Percentiles rank a stretch among this genome's conserved stretches.
Conservation (phyloP, 2,888 invertebrate species). For the Choristoneura rosaceana region DNA sequence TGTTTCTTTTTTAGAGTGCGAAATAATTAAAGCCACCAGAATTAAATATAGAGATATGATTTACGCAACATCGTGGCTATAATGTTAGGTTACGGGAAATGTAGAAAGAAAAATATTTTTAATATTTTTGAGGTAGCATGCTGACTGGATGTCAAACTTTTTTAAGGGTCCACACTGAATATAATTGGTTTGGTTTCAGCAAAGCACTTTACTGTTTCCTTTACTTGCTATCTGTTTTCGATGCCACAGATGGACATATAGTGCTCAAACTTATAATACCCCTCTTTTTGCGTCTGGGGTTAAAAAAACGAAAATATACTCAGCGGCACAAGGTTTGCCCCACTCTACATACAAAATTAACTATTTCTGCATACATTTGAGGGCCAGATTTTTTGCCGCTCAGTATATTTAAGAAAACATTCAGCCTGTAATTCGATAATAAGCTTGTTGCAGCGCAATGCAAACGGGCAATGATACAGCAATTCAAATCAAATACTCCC, state of each 20-base stretch:
- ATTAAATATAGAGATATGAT: conserved; percentile 1
- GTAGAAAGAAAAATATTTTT: neutral
- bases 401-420: neutral
- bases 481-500: conserved; percentile 73
- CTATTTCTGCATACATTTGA: too few relatives aligned
- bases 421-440: neutral
- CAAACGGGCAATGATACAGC: conserved; percentile 60
- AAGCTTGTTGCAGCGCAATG: conserved; percentile 13
- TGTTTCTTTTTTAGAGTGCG: conserved; percentile 25
- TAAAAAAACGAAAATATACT: too few relatives aligned
- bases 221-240: too few relatives aligned
- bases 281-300: too few relatives aligned
- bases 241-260: too few relatives aligned
- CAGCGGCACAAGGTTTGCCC: too few relatives aligned
- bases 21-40: conserved; percentile 19
- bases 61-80: neutral
- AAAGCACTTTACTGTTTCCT: too few relatives aligned
- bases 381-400: too few relatives aligned
- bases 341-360: too few relatives aligned
- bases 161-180: neutral
- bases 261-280: too few relatives aligned
- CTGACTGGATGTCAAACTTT: neutral
- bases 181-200: too few relatives aligned
- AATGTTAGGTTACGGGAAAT: neutral
- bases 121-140: too few relatives aligned